Evolutionary conservation across 1,140 invertebrate species (phyloP).

Genomic region (Zaprionus nigranus): DNA sequence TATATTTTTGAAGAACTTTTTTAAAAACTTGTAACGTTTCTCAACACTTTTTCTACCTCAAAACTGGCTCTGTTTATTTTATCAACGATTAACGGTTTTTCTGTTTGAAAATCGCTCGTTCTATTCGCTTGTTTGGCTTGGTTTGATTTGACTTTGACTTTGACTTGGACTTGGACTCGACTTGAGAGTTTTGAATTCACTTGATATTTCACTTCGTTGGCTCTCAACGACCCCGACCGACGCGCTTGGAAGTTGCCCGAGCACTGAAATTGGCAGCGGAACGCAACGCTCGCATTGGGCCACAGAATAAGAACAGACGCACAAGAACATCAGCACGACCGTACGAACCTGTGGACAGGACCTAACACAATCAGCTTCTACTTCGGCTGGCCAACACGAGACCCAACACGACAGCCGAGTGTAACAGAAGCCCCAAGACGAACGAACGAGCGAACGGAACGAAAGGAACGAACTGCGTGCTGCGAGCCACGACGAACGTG

Average conservation of each 20-base stretch:
- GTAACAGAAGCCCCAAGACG: conserved; percentile 9
- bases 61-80: neutral
- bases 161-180: neutral
- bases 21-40: conserved; percentile 5
- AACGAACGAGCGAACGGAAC: neutral
- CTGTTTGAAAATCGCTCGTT: conserved; percentile 8
- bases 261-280: conserved; percentile 69
- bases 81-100: conserved; percentile 7
- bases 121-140: conserved; percentile 5
- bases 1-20: conserved; percentile 1
- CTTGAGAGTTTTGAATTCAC: neutral
- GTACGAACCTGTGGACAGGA: conserved; percentile 21
- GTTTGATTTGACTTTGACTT: neutral
- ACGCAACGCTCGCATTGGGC: conserved; percentile 70
- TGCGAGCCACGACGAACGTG: neutral
- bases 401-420: neutral
- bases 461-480: neutral
- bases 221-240: conserved; percentile 49
- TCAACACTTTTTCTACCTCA: neutral
- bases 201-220: neutral
- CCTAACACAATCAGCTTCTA: conserved; percentile 61
- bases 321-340: conserved; percentile 25
- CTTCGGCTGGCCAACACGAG: conserved; percentile 41
- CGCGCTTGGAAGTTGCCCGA: conserved; percentile 80
- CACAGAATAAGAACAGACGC: conserved; percentile 29